Evolutionary conservation across 2,113 vertebrate genomes (phyloP).

Genomic region (Dunckerocampus dactyliophorus): DNA sequence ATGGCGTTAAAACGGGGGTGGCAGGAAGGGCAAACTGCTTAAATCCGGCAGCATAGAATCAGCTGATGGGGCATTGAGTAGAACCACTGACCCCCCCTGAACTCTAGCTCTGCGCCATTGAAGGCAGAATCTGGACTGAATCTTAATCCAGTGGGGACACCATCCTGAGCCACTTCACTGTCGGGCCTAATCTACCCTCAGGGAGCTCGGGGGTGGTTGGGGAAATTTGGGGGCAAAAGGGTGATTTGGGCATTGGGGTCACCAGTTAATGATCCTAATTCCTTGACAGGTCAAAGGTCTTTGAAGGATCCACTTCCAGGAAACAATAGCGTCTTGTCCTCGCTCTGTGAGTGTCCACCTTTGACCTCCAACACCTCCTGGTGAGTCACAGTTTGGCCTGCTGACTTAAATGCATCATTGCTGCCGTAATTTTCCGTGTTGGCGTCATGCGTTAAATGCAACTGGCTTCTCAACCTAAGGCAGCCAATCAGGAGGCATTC

Average conservation of each 20-base stretch:
- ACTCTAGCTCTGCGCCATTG: neutral
- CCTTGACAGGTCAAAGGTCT: slow-evolving; percentile 50
- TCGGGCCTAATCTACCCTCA: slow-evolving; percentile 18
- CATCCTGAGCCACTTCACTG: slow-evolving; percentile 28
- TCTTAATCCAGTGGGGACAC: slow-evolving; percentile 29
- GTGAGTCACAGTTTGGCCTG: slow-evolving; percentile 8
- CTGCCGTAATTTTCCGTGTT: slow-evolving; percentile 1
- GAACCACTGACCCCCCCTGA: neutral
- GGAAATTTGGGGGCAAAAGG: slow-evolving; percentile 35
- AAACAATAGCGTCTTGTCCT: slow-evolving; percentile 54
- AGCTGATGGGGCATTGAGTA: neutral
- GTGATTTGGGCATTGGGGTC: slow-evolving; percentile 39
- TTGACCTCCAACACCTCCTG: slow-evolving; percentile 11
- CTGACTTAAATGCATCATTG: slow-evolving; percentile 17
- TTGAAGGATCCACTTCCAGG: slow-evolving; percentile 51
- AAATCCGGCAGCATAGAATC: neutral
- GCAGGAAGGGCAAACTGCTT: neutral
- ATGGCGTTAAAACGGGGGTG: neutral
- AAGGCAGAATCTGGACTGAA: slow-evolving; percentile 8
- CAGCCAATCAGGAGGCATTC: neutral
- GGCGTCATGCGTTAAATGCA: slow-evolving; percentile 7
- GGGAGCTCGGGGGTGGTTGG: neutral
- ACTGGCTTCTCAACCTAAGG: neutral
- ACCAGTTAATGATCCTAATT: slow-evolving; percentile 54
- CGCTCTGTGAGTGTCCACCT: slow-evolving; percentile 25